Conservation (phyloP, 2,797 vertebrate species). For the Poeciliopsis infans region DNA sequence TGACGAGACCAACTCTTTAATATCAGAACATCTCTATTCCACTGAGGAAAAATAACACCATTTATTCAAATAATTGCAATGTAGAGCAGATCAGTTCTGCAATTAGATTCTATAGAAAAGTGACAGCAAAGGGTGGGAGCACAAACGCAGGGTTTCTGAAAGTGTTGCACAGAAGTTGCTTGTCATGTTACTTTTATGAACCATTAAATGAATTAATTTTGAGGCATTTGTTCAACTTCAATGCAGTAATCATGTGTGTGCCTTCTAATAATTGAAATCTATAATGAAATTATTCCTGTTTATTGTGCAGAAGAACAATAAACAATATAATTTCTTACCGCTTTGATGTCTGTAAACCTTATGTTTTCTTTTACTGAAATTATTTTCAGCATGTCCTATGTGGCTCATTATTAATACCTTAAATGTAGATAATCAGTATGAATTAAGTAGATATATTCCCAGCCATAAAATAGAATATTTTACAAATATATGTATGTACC, state of each 20-base stretch:
- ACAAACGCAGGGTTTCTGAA: neutral
- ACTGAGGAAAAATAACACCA: slow-evolving; percentile 8
- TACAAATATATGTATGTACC: too few species aligned
- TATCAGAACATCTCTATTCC: slow-evolving; percentile 15
- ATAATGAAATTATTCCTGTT: neutral
- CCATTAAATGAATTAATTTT: neutral
- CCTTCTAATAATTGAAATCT: neutral
- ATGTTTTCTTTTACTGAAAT: neutral
- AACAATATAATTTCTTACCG: neutral
- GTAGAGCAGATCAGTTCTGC: neutral
- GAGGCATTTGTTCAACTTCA: neutral
- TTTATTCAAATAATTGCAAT: neutral
- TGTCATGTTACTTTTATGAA: neutral
- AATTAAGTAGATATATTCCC: neutral
- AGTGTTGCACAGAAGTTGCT: neutral
- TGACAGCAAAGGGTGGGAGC: neutral
- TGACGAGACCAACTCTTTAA: slow-evolving; percentile 11
- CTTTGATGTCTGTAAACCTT: neutral
- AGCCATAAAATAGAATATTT: neutral
- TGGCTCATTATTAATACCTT: neutral
- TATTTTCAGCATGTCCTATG: neutral
- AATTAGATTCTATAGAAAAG: neutral
- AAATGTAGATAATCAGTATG: neutral
- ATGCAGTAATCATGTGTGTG: neutral
- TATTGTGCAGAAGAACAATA: neutral